Evolutionary conservation across 1,140 invertebrate species (phyloP), one percentile per base, ranked within the genome.

Genomic region (Cotesia typhae): DNA sequence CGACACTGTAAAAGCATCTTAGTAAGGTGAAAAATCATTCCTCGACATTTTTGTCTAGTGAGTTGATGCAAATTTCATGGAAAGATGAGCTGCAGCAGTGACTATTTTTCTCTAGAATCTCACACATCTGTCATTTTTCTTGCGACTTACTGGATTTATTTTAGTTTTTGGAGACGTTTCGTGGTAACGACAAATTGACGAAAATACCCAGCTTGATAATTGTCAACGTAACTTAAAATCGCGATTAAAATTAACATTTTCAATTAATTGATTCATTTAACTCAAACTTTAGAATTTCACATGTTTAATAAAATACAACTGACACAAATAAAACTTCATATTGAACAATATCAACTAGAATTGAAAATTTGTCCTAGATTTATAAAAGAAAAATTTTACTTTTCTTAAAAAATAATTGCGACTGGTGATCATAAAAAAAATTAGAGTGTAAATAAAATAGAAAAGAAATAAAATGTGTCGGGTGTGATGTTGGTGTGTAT

Each of bases 21-120:
- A 61, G 38, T 36, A 51, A 51, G 10, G 52, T 52, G 63, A 52
- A 17, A 66, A 71, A 71, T 64, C 28, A 71, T 64, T 71, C 59
- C 35, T 71, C 69, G n/a, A 52, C 67, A 38, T 64, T 64, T 63
- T 14, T 52, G 9, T 41, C 5, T 10, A 60, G 38, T 60, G 55
- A 20, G 38, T 51, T 36, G 59, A 70, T 63, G 61, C 51, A 47
- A 64, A 71, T 71, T 71, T 71, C 70, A 71, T 53, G 52, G 70
- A 52, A 52, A 37, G 51, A 65, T 52, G 61, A 71, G 36, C 51
- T 57, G 10, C 52, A 51, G 47, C 41, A 6, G 9, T 57, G 70
- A 64, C 51, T 53, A 71, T 71, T 38, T 70, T 70, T 71, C 52
- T 20, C 59, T 51, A 28, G 51, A 68, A 38, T 53, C 36, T 57